Percentiles rank a stretch among this genome's conserved stretches.
These are phyloP conservation scores for Orestias chungarensis DNA, from an alignment of 2,797 vertebrate species.

Conservation along the genomic window DNA sequence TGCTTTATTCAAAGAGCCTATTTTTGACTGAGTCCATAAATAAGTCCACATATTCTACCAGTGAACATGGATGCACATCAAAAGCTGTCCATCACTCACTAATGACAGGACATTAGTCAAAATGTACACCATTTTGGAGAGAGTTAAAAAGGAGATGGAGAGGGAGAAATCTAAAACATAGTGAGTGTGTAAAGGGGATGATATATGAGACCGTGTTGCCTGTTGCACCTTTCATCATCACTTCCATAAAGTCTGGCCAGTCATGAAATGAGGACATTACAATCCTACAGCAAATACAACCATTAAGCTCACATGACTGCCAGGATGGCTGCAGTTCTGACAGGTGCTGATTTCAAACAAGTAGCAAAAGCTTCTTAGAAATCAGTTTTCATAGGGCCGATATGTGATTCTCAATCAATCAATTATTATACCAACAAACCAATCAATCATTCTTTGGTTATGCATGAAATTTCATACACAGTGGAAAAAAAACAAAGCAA, in stretches of 20 bases:
- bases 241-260: conserved; percentile 79
- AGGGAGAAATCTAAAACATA: conserved; percentile 37
- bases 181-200: conserved; percentile 67
- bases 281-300: conserved; percentile 74
- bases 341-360: conserved; percentile 49
- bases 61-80: conserved; percentile 61
- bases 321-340: conserved; percentile 35
- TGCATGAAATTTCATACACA: too few relatives aligned
- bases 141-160: conserved; percentile 55
- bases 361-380: conserved; percentile 22
- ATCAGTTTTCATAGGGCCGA: not conserved
- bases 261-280: conserved; percentile 83
- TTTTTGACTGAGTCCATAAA: conserved; percentile 54
- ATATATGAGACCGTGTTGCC: conserved; percentile 75
- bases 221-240: conserved; percentile 81
- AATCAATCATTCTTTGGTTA: too few relatives aligned
- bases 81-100: conserved; percentile 66
- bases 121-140: conserved; percentile 47
- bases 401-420: not conserved
- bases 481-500: too few relatives aligned
- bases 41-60: conserved; percentile 28
- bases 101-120: conserved; percentile 63
- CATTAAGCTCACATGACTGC: conserved; percentile 55
- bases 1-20: conserved; percentile 40
- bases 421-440: not conserved